Evolutionary conservation across 2,888 invertebrate genomes (phyloP).

Genomic region (Rotaria macrura): DNA sequence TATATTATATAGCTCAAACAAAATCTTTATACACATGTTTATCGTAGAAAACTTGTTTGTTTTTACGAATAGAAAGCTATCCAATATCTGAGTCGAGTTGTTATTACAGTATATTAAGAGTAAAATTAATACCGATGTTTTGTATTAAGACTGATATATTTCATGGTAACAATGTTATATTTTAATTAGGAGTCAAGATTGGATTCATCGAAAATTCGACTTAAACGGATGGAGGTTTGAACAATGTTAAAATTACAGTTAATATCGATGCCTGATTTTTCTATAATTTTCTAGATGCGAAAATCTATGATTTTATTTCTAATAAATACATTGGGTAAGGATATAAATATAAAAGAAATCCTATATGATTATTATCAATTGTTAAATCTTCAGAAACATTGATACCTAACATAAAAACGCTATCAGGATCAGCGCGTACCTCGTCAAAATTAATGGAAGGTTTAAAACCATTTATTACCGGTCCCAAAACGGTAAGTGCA

Average conservation of each 20-base stretch:
- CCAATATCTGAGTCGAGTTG: too few species aligned
- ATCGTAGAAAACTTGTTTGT: too few species aligned
- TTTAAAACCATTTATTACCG: neutral
- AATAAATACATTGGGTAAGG: neutral
- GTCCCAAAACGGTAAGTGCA: neutral
- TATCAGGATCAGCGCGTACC: neutral
- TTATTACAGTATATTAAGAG: too few species aligned
- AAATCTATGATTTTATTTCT: neutral
- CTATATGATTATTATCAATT: neutral
- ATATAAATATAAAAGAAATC: neutral
- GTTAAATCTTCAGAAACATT: neutral
- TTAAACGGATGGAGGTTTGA: neutral
- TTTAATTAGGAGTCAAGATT: neutral
- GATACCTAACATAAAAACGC: neutral
- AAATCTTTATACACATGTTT: too few species aligned
- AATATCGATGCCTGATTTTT: neutral
- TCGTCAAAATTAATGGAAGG: neutral
- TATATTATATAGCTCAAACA: too few species aligned
- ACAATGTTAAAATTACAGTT: too few species aligned
- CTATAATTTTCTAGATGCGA: neutral
- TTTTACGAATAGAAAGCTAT: too few species aligned
- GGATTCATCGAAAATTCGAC: neutral
- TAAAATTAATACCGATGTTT: too few species aligned
- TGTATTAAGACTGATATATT: too few species aligned
- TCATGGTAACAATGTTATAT: neutral